phyloP scores from a whole-genome alignment of 1,140 invertebrate genomes.

The Pygmarrhopalites habei region DNA sequence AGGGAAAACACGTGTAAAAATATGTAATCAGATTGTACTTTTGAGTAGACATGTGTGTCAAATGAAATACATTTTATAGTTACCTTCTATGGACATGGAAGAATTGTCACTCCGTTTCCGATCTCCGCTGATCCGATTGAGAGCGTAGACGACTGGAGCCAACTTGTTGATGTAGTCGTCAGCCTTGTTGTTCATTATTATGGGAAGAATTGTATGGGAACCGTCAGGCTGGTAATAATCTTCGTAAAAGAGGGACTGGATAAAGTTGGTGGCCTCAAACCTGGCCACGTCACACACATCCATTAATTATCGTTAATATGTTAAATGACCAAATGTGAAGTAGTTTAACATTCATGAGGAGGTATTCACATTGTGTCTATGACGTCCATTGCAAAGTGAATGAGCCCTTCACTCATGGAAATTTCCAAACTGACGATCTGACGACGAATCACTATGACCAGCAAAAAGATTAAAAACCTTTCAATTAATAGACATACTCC shows the following conservation, averaged over 20 bases:
- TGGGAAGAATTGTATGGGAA: conserved; percentile 1
- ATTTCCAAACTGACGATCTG: conserved; percentile 8
- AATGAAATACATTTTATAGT: too few relatives aligned
- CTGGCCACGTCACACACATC: too few relatives aligned
- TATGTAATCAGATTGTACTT: too few relatives aligned
- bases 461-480: too few relatives aligned
- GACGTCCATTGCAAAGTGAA: conserved; percentile 7
- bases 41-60: too few relatives aligned
- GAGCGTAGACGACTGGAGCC: conserved; percentile 15
- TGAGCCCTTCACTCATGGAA: conserved; percentile 6
- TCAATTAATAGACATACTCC: too few relatives aligned
- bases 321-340: too few relatives aligned
- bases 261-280: background rate
- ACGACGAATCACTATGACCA: background rate
- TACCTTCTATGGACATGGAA: conserved; percentile 23
- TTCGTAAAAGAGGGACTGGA: background rate
- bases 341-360: too few relatives aligned
- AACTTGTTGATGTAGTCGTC: conserved; percentile 19
- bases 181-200: background rate
- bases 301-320: too few relatives aligned
- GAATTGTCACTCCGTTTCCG: background rate
- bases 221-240: conserved; percentile 1
- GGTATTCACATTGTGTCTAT: background rate
- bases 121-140: conserved; percentile 15
- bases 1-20: too few relatives aligned